Base-by-base conservation (phyloP, 2,888 invertebrate genomes). In the Melipona bicolor region DNA sequence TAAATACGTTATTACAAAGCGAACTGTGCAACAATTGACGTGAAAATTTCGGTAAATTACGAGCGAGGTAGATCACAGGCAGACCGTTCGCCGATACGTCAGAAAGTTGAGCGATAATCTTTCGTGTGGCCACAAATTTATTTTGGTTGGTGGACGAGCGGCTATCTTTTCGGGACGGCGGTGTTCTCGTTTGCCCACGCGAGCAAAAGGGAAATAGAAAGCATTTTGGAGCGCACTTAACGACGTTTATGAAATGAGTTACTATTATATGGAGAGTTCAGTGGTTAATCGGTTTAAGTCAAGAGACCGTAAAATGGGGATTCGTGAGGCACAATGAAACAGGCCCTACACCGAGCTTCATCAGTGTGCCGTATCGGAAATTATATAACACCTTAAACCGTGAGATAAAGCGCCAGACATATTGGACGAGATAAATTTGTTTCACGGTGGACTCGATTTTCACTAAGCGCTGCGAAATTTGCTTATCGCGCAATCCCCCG, bases 251-350 rank as follows among this genome's bases (percentile, higher is more conserved):
- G 79, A 89, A 88, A 87, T 75, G 79, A 87, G 81, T 77, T 77
- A 87, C 85, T 56, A 78, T 87, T 89, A 87, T 79, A 77, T 52
- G 79, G 77, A 83, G 83, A 85, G 75, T 87, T 84, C 77, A 59
- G 67, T 73, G 84, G 85, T 89, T 88, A 88, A 89, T 88, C 85
- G 87, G 82, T 89, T 88, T 86, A 86, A 77, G 81, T 85, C 81
- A 81, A 85, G 81, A 85, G 85, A 85, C 85, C 85, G 81, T 85
- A 85, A 81, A 85, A 85, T 83, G 71, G 81, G 70, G 71, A 68
- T 77, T 77, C 77, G 74, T 15, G 85, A 61, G 59, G 52, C 36
- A 81, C 72, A 76, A 72, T 43, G 81, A 72, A 67, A 78, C 77
- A 52, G 70, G 72, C 72, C 76, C 36, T 17, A 13, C 24, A 50